Evolutionary conservation across 2,113 vertebrate species (phyloP).

Genomic region (Gopherus evgoodei): DNA sequence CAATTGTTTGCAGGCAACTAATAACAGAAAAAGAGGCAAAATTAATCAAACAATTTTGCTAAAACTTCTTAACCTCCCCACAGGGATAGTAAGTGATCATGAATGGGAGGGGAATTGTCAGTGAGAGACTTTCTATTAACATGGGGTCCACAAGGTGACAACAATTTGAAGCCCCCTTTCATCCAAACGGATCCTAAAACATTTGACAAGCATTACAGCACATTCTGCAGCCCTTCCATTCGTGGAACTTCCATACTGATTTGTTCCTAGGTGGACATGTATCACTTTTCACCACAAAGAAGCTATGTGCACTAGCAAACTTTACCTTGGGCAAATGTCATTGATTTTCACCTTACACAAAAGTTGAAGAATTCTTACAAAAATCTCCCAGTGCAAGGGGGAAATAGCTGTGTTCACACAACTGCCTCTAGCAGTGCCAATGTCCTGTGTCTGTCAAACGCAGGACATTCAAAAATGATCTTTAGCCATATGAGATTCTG

Average conservation of each 20-base stretch:
- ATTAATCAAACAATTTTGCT: neutral
- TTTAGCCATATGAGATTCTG: neutral
- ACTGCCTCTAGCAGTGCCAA: neutral
- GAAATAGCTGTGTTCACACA: neutral
- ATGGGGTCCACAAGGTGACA: neutral
- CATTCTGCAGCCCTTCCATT: too few relatives aligned
- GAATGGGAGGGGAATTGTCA: neutral
- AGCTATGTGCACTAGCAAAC: neutral
- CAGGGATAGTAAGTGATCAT: neutral
- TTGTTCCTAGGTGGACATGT: neutral
- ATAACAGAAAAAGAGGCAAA: neutral
- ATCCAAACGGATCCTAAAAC: neutral
- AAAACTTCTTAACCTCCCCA: neutral
- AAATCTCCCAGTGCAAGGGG: neutral
- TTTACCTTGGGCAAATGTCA: slow-evolving; percentile 26
- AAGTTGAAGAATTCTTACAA: slow-evolving; percentile 7
- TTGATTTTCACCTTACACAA: slow-evolving; percentile 28
- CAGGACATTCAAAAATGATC: neutral
- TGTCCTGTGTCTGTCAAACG: neutral
- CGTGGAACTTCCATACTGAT: accelerated
- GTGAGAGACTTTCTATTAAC: neutral
- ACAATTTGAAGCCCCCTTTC: neutral
- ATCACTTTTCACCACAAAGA: slow-evolving; percentile 22
- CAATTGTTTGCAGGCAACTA: neutral
- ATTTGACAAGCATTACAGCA: neutral